Evolutionary conservation across 2,113 vertebrate genomes (phyloP).

Genomic region (Lamprotornis superbus): DNA sequence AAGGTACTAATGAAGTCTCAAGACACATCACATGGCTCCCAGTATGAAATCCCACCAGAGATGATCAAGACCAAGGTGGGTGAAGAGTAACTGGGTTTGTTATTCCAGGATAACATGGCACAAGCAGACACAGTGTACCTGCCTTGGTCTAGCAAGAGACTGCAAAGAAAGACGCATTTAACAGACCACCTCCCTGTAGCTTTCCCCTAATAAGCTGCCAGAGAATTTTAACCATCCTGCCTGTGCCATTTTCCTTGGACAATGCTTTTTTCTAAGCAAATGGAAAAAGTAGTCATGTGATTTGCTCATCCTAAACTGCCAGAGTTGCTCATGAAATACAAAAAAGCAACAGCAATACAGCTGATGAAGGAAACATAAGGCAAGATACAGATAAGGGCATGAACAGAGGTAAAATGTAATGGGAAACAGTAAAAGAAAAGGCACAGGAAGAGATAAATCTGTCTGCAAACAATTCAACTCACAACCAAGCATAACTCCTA

Average conservation of each 20-base stretch:
- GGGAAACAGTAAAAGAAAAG: not conserved
- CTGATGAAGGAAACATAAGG: not conserved
- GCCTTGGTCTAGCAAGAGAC: not conserved
- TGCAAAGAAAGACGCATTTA: not conserved
- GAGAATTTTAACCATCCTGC: not conserved
- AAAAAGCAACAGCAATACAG: not conserved
- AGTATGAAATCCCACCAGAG: not conserved
- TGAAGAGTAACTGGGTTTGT: not conserved
- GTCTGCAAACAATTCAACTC: not conserved
- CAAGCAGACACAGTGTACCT: not conserved
- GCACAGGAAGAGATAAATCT: not conserved
- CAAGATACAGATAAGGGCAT: not conserved
- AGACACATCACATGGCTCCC: not conserved
- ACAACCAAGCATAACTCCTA: not conserved
- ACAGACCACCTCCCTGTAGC: not conserved
- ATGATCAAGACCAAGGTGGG: not conserved
- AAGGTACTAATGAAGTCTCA: not conserved
- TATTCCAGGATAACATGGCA: not conserved
- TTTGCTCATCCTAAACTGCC: not conserved
- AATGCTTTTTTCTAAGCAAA: not conserved
- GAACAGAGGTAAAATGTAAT: not conserved
- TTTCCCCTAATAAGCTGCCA: not conserved
- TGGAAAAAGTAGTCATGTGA: not conserved
- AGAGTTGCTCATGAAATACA: not conserved
- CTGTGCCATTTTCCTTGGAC: not conserved